These are phyloP conservation scores for Typhlichthys eigenmanni DNA, from an alignment of 2,797 vertebrate species.

Conservation along the genomic window DNA sequence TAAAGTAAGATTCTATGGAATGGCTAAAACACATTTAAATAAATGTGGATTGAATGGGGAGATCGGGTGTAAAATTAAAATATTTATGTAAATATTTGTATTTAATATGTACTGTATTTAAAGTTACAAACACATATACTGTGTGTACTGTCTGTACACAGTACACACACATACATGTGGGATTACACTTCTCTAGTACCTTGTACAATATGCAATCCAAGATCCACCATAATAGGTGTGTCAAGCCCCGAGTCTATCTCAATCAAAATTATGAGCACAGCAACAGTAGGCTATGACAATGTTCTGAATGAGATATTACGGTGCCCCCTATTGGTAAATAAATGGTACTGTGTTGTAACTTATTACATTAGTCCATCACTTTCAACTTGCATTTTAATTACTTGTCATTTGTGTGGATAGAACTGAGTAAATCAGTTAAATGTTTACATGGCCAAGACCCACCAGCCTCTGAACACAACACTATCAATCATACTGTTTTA, in stretches of 20 bases:
- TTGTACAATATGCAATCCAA: slow-evolving; percentile 3
- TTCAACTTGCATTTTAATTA: slow-evolving; percentile 15
- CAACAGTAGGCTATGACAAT: background rate
- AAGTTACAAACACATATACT: no score
- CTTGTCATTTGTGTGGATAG: slow-evolving; percentile 21
- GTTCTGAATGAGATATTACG: slow-evolving; percentile 53
- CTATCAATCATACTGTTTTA: no score
- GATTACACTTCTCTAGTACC: background rate
- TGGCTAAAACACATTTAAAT: no score
- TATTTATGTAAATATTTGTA: no score
- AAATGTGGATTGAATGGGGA: no score
- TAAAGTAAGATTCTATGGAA: no score
- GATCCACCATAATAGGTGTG: slow-evolving; percentile 7
- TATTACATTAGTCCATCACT: slow-evolving; percentile 22
- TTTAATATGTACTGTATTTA: no score
- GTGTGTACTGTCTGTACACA: no score
- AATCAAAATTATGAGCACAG: background rate
- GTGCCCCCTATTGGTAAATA: slow-evolving; percentile 65
- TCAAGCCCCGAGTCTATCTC: slow-evolving; percentile 4
- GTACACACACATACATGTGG: no score
- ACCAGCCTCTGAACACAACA: background rate
- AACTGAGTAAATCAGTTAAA: slow-evolving; percentile 6
- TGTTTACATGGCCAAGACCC: background rate
- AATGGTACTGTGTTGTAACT: slow-evolving; percentile 39
- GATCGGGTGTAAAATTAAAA: no score